Evolutionary conservation across 1,140 invertebrate species (phyloP).

Genomic region (Ceratina japonica): DNA sequence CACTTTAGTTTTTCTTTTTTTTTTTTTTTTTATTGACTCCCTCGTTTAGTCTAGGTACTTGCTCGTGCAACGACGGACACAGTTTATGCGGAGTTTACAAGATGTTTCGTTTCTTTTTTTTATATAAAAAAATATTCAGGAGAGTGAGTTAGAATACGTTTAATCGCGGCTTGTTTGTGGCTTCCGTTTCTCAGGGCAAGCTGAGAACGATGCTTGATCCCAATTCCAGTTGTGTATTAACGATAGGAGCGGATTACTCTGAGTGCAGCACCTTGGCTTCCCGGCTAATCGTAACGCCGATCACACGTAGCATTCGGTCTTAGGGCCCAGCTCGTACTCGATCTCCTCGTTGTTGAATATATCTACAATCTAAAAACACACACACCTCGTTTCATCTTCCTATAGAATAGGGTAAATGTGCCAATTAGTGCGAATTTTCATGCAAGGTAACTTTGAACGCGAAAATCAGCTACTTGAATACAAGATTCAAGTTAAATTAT

Average conservation of each 20-base stretch:
- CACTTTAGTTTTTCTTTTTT: conserved; percentile 67
- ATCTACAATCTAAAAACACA: conserved; percentile 89
- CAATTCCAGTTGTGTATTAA: conserved; percentile 76
- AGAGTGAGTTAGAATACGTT: conserved; percentile 69
- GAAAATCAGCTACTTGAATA: too few species aligned
- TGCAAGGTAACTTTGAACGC: too few species aligned
- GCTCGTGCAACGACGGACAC: conserved; percentile 65
- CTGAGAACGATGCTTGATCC: conserved; percentile 76
- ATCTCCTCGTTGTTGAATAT: conserved; percentile 97
- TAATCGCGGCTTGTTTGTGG: conserved; percentile 48
- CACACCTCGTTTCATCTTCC: too few species aligned
- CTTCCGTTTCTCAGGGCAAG: conserved; percentile 40
- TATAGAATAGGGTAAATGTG: too few species aligned
- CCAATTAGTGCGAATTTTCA: too few species aligned
- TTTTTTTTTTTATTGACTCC: conserved; percentile 67
- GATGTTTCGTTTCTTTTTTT: conserved; percentile 48
- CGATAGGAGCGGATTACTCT: conserved; percentile 59
- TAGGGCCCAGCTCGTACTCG: conserved; percentile 93
- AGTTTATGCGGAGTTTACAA: conserved; percentile 63
- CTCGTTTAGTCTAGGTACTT: conserved; percentile 65
- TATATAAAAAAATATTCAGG: conserved; percentile 78
- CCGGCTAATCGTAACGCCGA: conserved; percentile 10
- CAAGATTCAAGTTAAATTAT: too few species aligned
- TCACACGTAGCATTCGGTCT: conserved; percentile 91
- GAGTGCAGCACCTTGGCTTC: conserved; percentile 38